Evolutionary conservation across 2,888 invertebrate species (phyloP).

Genomic region (Drepanosiphum platanoidis): DNA sequence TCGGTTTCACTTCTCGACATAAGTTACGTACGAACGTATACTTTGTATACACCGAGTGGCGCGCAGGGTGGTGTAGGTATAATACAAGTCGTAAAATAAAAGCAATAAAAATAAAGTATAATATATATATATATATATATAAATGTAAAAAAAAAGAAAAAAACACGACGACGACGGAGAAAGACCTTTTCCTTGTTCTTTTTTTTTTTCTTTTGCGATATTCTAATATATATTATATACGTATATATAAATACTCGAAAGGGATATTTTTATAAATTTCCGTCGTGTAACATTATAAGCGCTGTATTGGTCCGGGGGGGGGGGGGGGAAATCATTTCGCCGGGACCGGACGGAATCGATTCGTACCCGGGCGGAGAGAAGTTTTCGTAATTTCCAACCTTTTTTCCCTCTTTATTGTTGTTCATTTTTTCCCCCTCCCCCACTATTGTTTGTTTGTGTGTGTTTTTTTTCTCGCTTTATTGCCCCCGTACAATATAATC

Average conservation of each 20-base stretch:
- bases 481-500: neutral
- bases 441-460: neutral
- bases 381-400: neutral
- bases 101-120: constrained; percentile 23
- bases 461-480: neutral
- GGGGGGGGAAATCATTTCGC: neutral
- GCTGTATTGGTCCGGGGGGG: neutral
- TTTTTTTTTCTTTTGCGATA: too few relatives aligned
- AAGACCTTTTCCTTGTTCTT: neutral
- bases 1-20: neutral
- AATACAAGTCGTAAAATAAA: constrained; percentile 20
- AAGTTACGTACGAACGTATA: too few relatives aligned
- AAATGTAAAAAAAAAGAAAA: too few relatives aligned
- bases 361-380: neutral
- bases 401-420: neutral
- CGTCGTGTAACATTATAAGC: constrained; percentile 4
- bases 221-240: neutral
- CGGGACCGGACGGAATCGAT: neutral
- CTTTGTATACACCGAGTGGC: neutral
- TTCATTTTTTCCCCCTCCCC: neutral
- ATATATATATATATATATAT: neutral
- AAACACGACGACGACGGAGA: neutral
- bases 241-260: neutral
- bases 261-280: constrained; percentile 19
- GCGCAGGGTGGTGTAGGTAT: too few relatives aligned